Base-by-base conservation (phyloP, 1,140 invertebrate species). In the Heliothis subflexa region DNA sequence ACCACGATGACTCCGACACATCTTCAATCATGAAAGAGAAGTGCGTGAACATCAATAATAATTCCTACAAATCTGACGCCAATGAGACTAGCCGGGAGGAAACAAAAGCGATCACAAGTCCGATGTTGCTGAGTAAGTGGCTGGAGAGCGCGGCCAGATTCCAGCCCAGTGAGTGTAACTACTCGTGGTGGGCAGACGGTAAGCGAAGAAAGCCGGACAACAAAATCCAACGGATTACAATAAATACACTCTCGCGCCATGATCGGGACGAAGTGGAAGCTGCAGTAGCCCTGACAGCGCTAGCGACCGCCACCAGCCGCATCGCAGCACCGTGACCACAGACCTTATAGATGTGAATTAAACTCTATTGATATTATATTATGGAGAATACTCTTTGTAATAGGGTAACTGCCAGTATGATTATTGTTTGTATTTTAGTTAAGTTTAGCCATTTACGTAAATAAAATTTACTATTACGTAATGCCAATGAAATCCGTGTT, bases 201-300 rank as follows among this genome's bases (percentile, higher is more conserved):
- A 88, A 83, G 81, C 81, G 87, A 68, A 84, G 87, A 73, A 91
- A 89, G 72, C 79, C 85, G 4, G 90, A 92, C 33, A 28, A 73
- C 1, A 90, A 88, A 76, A 62, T 85, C 18, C 88, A 87, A 33
- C 45, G 80, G 21, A 71, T 86, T 16, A 70, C 83, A 21, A 16
- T 89, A 47, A 87, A 87, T 18, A 86, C 85, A 5, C 68, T 86
- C 11, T 75, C 80, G 59, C 82, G 87, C 64, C 96, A 96, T 81
- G 96, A 96, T 52, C 95, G 96, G 80, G 96, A 97, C 84, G 96
- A 97, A 86, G 93, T 97, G 2, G 96, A 97, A 86, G 96, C 96
- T 1, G 96, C 96, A 1, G 96, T 97, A 77, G 96, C 96, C 0
- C 88, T 97, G 10, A 96, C 96, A 5, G 93, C 93, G 25, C 86